These are phyloP conservation scores for Spondyliosoma cantharus DNA, from an alignment of 2,797 vertebrate genomes.

Conservation along the genomic window DNA sequence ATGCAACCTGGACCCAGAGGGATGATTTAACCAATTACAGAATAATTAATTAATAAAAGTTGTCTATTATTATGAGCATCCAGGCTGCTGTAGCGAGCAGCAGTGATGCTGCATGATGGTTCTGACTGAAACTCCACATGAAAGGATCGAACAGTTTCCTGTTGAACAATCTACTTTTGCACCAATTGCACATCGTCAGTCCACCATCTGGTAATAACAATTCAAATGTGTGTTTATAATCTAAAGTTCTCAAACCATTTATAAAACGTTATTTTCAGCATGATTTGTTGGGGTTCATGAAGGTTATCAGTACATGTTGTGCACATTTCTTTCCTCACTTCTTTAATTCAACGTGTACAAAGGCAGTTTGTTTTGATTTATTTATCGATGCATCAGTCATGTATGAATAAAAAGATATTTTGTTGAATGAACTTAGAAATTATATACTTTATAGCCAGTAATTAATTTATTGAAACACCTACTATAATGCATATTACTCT, in stretches of 20 bases:
- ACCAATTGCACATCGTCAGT: too few relatives aligned
- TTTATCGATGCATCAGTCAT: slow-evolving; percentile 64
- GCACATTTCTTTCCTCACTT: slow-evolving; percentile 51
- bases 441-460: slow-evolving; percentile 79
- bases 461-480: slow-evolving; percentile 70
- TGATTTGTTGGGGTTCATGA: slow-evolving; percentile 64
- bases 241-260: slow-evolving; percentile 8
- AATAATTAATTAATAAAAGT: too few relatives aligned
- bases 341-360: slow-evolving; percentile 61
- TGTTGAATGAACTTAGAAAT: slow-evolving; percentile 75
- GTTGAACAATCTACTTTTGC: background rate
- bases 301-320: slow-evolving; percentile 43
- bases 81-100: background rate
- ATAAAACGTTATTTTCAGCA: slow-evolving; percentile 8
- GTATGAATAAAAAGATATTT: slow-evolving; percentile 80
- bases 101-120: background rate
- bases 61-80: too few relatives aligned
- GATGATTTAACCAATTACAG: too few relatives aligned
- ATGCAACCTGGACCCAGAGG: too few relatives aligned
- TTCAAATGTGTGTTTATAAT: slow-evolving; percentile 4
- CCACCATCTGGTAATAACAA: background rate
- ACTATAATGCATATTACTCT: slow-evolving; percentile 79
- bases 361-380: slow-evolving; percentile 61
- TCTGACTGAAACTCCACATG: background rate
- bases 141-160: too few relatives aligned